Evolutionary conservation across 2,113 vertebrate genomes (phyloP).

Genomic region (Catagonus wagneri): DNA sequence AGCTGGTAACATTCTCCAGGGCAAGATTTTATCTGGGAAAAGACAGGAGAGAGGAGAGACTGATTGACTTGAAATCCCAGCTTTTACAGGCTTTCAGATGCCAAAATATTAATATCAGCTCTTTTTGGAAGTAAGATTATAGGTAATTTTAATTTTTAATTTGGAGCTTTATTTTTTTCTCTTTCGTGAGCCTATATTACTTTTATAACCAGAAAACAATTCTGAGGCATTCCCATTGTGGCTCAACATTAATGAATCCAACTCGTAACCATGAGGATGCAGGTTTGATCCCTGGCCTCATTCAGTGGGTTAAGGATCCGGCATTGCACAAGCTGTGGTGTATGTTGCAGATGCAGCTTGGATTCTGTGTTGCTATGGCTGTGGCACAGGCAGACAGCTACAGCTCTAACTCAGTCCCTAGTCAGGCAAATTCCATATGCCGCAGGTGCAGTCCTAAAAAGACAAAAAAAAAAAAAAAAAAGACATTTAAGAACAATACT

Average conservation of each 20-base stretch:
- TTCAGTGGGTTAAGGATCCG: no score
- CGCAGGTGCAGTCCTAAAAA: no score
- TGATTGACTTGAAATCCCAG: not conserved
- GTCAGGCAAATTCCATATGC: no score
- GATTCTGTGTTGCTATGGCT: no score
- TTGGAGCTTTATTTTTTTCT: constrained; percentile 11
- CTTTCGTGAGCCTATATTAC: constrained; percentile 33
- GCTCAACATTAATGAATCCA: no score
- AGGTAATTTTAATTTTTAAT: constrained; percentile 26
- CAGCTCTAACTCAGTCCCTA: no score
- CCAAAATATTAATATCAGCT: not conserved
- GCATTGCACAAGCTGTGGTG: no score
- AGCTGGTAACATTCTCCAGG: constrained; percentile 87
- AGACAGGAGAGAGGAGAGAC: not conserved
- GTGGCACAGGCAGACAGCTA: no score
- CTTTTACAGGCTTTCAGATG: not conserved
- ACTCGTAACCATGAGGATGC: no score
- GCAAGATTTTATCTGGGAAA: constrained; percentile 88
- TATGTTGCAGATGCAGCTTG: no score
- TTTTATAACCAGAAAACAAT: constrained; percentile 8
- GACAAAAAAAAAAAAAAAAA: no score
- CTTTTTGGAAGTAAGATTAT: not conserved
- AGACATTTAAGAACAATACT: constrained; percentile 23
- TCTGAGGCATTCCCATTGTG: not conserved
- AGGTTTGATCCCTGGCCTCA: no score